These are phyloP conservation scores for Lates calcarifer DNA, from an alignment of 2,113 vertebrate genomes.

Conservation along the genomic window DNA sequence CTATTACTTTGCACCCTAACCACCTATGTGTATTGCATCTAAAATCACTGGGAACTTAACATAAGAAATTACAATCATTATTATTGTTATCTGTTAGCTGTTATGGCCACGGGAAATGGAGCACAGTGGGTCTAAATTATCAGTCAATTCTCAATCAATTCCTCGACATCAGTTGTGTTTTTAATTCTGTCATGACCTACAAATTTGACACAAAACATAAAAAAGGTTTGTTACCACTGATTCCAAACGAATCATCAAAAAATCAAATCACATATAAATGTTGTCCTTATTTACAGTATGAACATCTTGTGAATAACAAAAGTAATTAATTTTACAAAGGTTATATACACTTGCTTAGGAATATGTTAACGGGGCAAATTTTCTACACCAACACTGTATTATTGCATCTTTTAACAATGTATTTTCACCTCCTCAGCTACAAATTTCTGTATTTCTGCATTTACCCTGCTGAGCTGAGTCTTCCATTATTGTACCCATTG, in stretches of 20 bases:
- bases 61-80: not conserved
- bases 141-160: no score
- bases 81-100: no score
- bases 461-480: not conserved
- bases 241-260: not conserved
- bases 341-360: not conserved
- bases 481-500: slow-evolving; percentile 3
- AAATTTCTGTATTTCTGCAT: not conserved
- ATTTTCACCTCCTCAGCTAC: not conserved
- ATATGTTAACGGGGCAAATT: not conserved
- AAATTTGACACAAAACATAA: not conserved
- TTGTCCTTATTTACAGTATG: no score
- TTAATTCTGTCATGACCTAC: not conserved
- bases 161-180: not conserved
- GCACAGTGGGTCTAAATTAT: no score
- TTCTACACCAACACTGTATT: not conserved
- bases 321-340: not conserved
- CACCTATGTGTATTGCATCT: not conserved
- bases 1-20: not conserved
- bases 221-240: not conserved
- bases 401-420: not conserved
- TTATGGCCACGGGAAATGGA: no score
- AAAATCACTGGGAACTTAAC: not conserved
- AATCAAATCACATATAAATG: not conserved
- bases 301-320: not conserved